phyloP scores from a whole-genome alignment of 2,888 invertebrate genomes.

The Sminthurinus aureus region DNA sequence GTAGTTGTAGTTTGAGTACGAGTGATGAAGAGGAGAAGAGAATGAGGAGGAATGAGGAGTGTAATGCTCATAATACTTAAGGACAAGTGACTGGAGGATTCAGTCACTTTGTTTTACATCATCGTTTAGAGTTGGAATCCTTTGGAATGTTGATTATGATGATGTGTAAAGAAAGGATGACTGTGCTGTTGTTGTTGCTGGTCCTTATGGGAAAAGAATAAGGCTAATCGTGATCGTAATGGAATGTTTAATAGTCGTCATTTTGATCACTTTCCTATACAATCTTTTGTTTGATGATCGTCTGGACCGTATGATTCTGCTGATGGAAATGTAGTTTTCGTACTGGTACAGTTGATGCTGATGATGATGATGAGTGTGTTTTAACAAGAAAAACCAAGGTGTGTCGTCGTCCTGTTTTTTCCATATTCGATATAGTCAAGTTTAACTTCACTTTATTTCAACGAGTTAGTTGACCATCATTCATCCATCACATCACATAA shows the following conservation, averaged over 20 bases:
- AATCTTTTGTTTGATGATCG: neutral
- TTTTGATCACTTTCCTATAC: neutral
- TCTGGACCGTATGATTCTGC: neutral
- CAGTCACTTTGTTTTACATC: no score
- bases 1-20: neutral
- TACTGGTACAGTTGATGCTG: neutral
- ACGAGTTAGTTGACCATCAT: neutral
- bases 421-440: neutral
- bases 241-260: constrained; percentile 7
- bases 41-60: neutral
- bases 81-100: no score
- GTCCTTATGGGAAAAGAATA: neutral
- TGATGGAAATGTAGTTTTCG: neutral
- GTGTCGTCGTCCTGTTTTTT: constrained; percentile 5
- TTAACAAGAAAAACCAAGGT: constrained; percentile 5
- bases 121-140: neutral
- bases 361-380: neutral
- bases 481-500: neutral
- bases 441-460: neutral
- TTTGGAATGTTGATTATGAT: neutral
- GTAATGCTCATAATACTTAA: neutral
- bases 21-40: neutral
- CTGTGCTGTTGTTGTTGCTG: neutral
- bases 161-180: neutral
- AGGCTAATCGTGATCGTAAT: neutral